phyloP scores from a whole-genome alignment of 2,888 invertebrate species.

The Leptinotarsa juncta region DNA sequence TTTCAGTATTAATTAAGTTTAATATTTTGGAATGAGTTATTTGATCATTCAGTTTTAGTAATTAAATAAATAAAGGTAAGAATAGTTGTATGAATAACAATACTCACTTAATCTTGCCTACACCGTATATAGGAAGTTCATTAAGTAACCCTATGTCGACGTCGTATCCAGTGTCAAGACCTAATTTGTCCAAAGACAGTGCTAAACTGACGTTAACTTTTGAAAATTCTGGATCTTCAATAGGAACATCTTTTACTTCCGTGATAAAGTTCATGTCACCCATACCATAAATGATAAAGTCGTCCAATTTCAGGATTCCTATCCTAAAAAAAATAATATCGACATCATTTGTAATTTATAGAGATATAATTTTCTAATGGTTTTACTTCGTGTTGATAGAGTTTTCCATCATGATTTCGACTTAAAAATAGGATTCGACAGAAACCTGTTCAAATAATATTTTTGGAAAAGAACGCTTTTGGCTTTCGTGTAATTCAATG shows the following conservation, averaged over 20 bases:
- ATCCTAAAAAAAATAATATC: neutral
- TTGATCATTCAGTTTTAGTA: too few relatives aligned
- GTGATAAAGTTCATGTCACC: neutral
- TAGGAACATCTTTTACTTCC: neutral
- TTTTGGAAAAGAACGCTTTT: too few relatives aligned
- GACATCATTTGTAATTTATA: too few relatives aligned
- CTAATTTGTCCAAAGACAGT: neutral
- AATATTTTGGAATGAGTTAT: too few relatives aligned
- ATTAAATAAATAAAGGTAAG: too few relatives aligned
- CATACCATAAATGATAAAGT: neutral
- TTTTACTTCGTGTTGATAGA: too few relatives aligned
- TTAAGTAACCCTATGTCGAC: slow-evolving; percentile 17
- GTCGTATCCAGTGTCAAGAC: neutral
- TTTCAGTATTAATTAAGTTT: too few relatives aligned
- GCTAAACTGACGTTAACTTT: neutral
- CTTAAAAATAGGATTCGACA: too few relatives aligned
- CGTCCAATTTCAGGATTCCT: neutral
- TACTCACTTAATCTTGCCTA: slow-evolving; percentile 19
- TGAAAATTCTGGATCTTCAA: neutral
- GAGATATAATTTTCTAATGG: too few relatives aligned
- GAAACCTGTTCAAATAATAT: too few relatives aligned
- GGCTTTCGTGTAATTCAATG: too few relatives aligned
- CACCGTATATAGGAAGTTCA: slow-evolving; percentile 22
- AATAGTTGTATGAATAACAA: neutral
- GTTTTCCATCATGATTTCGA: too few relatives aligned